Evolutionary conservation across 1,140 invertebrate species (phyloP).

Genomic region (Limonius californicus): DNA sequence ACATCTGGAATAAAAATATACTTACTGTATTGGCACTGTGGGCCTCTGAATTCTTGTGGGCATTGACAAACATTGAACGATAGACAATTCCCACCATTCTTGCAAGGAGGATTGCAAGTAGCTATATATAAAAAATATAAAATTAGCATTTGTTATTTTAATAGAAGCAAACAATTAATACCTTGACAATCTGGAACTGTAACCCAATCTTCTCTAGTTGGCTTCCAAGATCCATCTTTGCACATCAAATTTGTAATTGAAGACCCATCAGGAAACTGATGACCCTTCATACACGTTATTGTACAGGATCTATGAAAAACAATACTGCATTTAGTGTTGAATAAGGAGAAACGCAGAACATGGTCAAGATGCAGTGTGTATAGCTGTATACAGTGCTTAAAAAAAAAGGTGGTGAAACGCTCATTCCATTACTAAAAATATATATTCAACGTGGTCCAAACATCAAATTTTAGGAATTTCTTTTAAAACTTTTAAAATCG

Average conservation of each 20-base stretch:
- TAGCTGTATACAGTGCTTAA: too few relatives aligned
- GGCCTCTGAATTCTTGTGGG: constrained; percentile 64
- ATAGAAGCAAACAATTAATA: constrained; percentile 39
- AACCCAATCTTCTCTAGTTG: constrained; percentile 54
- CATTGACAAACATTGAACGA: constrained; percentile 73
- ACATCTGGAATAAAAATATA: constrained; percentile 16
- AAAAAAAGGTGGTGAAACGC: too few relatives aligned
- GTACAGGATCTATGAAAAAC: constrained; percentile 56
- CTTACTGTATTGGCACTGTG: constrained; percentile 75
- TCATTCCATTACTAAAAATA: too few relatives aligned
- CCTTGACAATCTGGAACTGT: constrained; percentile 63
- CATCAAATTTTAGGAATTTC: too few relatives aligned
- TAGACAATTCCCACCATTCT: constrained; percentile 73
- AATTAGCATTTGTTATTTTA: constrained; percentile 1
- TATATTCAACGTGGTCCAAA: too few relatives aligned
- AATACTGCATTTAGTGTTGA: too few relatives aligned
- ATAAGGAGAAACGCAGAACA: too few relatives aligned
- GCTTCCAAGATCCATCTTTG: constrained; percentile 61
- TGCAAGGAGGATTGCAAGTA: constrained; percentile 67
- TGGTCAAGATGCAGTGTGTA: too few relatives aligned
- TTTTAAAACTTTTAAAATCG: too few relatives aligned
- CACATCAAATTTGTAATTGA: constrained; percentile 59
- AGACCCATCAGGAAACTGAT: constrained; percentile 65
- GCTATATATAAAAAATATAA: constrained; percentile 52
- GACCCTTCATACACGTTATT: constrained; percentile 57